Conservation (phyloP, 2,113 vertebrate genomes). For the Ctenodactylus gundi region DNA sequence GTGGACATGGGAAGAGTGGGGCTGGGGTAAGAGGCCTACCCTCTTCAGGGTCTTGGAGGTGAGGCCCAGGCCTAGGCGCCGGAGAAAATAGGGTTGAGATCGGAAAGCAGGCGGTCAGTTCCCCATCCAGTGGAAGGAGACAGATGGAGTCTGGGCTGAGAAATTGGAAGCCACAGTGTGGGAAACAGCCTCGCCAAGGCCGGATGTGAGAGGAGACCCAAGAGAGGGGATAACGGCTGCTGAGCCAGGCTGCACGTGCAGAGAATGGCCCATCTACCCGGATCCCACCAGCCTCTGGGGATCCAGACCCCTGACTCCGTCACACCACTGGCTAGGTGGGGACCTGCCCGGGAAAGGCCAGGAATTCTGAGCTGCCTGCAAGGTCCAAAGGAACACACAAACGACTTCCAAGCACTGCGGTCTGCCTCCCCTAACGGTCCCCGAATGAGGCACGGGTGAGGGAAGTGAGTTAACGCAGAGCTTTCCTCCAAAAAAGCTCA, state of each 20-base stretch:
- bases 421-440: neutral
- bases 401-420: neutral
- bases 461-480: neutral
- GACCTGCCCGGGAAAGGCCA: neutral
- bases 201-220: neutral
- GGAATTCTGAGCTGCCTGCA: neutral
- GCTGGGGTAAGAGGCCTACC: neutral
- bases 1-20: rapidly evolving
- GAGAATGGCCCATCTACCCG: neutral
- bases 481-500: slow-evolving; percentile 42
- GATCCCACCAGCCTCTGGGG: neutral
- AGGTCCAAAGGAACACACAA: neutral
- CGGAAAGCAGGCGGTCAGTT: neutral
- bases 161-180: neutral
- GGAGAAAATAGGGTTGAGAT: neutral
- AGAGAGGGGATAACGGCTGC: neutral
- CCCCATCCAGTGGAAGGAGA: neutral
- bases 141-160: neutral
- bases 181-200: neutral
- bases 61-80: neutral
- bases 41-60: neutral
- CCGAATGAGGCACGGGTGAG: neutral
- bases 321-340: neutral
- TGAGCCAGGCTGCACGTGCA: neutral
- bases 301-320: neutral